Evolutionary conservation across 2,797 vertebrate genomes (phyloP).

Genomic region (Saxicola maurus): DNA sequence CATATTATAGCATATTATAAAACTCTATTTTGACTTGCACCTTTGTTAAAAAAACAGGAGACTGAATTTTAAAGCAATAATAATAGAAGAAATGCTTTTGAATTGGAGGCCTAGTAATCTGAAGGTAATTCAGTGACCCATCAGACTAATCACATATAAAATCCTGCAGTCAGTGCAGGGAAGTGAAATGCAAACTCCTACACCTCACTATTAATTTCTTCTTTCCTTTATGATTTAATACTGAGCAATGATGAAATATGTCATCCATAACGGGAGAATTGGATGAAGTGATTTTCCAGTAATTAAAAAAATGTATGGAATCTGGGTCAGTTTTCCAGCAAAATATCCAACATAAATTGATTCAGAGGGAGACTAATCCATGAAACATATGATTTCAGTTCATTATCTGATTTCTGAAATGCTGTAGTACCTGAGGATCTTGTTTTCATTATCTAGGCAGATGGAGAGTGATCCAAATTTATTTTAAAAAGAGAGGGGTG

Average conservation of each 20-base stretch:
- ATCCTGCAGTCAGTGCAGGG: not conserved
- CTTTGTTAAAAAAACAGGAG: constrained; percentile 38
- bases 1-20: constrained; percentile 47
- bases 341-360: constrained; percentile 33
- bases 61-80: constrained; percentile 37
- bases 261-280: constrained; percentile 9
- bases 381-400: constrained; percentile 34
- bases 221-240: constrained; percentile 27
- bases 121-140: constrained; percentile 27
- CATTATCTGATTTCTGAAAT: constrained; percentile 23
- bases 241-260: not conserved
- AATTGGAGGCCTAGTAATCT: constrained; percentile 1
- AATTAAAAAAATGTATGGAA: constrained; percentile 53
- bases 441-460: not conserved
- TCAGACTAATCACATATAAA: constrained; percentile 18
- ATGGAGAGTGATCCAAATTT: not conserved
- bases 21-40: constrained; percentile 43
- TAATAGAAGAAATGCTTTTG: constrained; percentile 47
- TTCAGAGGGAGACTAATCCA: constrained; percentile 9
- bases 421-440: not conserved
- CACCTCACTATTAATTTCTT: not conserved
- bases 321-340: constrained; percentile 21
- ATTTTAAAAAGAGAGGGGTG: not conserved
- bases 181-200: constrained; percentile 3
- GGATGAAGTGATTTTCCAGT: constrained; percentile 37